These are phyloP conservation scores for Halcyon leucocephala DNA, from an alignment of 2,797 vertebrate genomes.

Conservation along the genomic window DNA sequence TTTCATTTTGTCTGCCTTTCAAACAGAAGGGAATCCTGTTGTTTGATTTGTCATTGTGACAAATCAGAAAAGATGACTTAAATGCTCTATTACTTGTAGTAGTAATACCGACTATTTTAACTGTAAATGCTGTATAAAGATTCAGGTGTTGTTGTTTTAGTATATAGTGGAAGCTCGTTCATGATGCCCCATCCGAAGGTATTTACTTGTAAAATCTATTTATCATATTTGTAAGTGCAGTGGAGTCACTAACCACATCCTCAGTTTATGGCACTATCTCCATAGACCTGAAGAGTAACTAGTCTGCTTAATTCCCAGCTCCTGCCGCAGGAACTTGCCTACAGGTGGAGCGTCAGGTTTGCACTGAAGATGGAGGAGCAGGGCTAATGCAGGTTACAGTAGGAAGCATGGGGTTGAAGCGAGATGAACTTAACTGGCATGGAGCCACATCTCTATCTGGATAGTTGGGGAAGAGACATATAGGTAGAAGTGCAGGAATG, in stretches of 20 bases:
- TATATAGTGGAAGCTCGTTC: neutral
- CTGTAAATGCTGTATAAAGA: neutral
- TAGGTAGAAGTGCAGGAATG: neutral
- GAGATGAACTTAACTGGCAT: neutral
- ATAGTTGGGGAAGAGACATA: neutral
- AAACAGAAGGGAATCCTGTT: neutral
- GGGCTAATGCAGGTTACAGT: neutral
- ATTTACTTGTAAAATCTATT: neutral
- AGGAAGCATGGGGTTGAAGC: fast-evolving
- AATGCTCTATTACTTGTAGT: neutral
- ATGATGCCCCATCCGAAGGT: neutral
- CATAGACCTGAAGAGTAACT: neutral
- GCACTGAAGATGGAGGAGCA: neutral
- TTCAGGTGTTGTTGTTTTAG: neutral
- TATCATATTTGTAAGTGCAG: neutral
- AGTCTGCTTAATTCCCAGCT: neutral
- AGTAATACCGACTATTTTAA: neutral
- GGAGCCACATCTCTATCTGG: neutral
- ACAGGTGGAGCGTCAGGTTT: neutral
- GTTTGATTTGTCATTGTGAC: neutral
- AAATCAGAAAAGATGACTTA: neutral
- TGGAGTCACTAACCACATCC: neutral
- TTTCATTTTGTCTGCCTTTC: neutral
- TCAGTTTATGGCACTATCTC: neutral
- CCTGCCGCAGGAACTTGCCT: neutral